These are phyloP conservation scores for Oryzaephilus surinamensis DNA, from an alignment of 1,140 invertebrate species.

Conservation along the genomic window DNA sequence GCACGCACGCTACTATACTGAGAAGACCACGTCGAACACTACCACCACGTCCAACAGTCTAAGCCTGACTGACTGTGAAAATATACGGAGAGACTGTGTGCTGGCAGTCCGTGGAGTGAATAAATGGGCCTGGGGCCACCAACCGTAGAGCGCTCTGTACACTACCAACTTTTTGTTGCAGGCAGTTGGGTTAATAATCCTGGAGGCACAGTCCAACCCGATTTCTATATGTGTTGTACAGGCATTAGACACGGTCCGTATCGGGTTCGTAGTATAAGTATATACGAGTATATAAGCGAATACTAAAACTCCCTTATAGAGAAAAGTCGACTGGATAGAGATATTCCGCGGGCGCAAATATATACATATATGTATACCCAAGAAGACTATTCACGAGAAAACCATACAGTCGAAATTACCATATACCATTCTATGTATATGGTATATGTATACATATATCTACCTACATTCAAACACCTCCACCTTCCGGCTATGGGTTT, in stretches of 20 bases:
- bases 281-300: conserved; percentile 6
- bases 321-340: conserved; percentile 2
- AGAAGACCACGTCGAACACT: conserved; percentile 4
- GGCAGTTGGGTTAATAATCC: conserved; percentile 25
- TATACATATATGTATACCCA: conserved; percentile 4
- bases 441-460: too few species aligned
- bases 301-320: conserved; percentile 17
- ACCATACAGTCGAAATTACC: too few species aligned
- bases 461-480: too few species aligned
- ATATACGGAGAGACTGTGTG: too few species aligned
- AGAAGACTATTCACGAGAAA: too few species aligned
- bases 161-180: conserved; percentile 17
- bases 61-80: conserved; percentile 12
- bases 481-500: too few species aligned
- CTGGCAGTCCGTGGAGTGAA: conserved; percentile 5
- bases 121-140: conserved; percentile 8
- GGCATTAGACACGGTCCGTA: too few species aligned
- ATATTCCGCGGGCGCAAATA: not conserved
- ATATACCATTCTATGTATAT: too few species aligned
- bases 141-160: conserved; percentile 14
- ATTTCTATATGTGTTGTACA: conserved; percentile 9
- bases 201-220: conserved; percentile 19
- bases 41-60: conserved; percentile 7
- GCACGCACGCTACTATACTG: conserved; percentile 1
- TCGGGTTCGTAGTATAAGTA: not conserved